phyloP scores from a whole-genome alignment of 1,140 invertebrate genomes.

The Temnothorax curvispinosus region DNA sequence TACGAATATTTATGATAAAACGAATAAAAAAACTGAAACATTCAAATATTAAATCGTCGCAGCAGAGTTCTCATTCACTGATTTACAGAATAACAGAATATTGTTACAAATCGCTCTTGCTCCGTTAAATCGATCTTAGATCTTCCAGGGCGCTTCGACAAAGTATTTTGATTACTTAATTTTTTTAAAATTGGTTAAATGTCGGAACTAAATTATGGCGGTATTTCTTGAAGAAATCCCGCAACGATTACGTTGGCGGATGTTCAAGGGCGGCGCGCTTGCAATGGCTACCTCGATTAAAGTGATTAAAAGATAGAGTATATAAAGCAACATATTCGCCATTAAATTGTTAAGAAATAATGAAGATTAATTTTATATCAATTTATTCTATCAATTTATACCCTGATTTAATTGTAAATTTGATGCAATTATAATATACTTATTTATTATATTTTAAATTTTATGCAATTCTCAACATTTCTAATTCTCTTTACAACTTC shows the following conservation, averaged over 20 bases:
- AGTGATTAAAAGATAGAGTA: neutral
- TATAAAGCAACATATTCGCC: neutral
- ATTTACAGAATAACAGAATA: neutral
- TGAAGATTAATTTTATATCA: neutral
- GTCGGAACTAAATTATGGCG: neutral
- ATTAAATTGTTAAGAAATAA: conserved; percentile 1
- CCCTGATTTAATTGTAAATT: too few relatives aligned
- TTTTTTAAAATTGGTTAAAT: neutral
- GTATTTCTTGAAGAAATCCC: neutral
- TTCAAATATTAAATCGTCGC: neutral
- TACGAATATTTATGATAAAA: neutral
- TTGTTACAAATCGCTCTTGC: neutral
- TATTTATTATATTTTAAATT: too few relatives aligned
- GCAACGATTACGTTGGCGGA: neutral
- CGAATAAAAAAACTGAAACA: neutral
- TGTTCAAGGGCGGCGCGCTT: neutral
- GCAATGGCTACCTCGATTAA: neutral
- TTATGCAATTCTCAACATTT: too few relatives aligned
- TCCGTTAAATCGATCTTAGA: neutral
- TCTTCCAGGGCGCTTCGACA: neutral
- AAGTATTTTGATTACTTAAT: neutral
- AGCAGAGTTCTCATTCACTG: neutral
- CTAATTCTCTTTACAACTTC: too few relatives aligned
- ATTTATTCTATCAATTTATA: neutral
- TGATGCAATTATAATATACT: neutral